phyloP scores from a whole-genome alignment of 2,113 vertebrate genomes.

The Amazona vittata region DNA sequence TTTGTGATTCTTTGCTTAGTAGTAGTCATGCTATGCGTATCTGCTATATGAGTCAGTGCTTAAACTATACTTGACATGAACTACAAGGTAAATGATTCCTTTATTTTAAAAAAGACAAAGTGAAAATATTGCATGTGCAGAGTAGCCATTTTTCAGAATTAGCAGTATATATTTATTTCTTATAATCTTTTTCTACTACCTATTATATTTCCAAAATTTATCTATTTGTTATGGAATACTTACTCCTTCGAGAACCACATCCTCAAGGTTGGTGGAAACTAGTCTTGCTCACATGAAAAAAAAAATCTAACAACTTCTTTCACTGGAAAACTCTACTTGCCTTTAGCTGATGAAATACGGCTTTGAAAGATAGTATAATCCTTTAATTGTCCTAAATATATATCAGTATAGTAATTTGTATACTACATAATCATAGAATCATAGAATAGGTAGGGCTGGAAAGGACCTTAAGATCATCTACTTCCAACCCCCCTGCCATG shows the following conservation, averaged over 20 bases:
- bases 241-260: too few relatives aligned
- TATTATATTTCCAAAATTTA: background rate
- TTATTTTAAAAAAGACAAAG: background rate
- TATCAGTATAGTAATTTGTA: background rate
- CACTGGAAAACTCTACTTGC: background rate
- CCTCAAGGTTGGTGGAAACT: background rate
- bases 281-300: background rate
- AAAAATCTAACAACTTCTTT: background rate
- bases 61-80: background rate
- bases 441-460: too few relatives aligned
- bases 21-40: background rate
- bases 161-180: background rate
- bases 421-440: background rate
- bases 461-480: too few relatives aligned
- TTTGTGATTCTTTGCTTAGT: background rate
- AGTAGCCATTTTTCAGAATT: background rate
- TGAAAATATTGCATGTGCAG: background rate
- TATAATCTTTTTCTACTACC: background rate
- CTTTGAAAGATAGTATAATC: background rate
- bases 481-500: too few relatives aligned
- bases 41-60: background rate
- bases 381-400: background rate
- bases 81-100: background rate
- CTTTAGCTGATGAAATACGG: background rate
- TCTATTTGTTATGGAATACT: background rate